Percentiles rank a stretch among this genome's conserved stretches.
These are phyloP conservation scores for Hermetia illucens DNA, from an alignment of 1,140 invertebrate genomes.

Conservation along the genomic window DNA sequence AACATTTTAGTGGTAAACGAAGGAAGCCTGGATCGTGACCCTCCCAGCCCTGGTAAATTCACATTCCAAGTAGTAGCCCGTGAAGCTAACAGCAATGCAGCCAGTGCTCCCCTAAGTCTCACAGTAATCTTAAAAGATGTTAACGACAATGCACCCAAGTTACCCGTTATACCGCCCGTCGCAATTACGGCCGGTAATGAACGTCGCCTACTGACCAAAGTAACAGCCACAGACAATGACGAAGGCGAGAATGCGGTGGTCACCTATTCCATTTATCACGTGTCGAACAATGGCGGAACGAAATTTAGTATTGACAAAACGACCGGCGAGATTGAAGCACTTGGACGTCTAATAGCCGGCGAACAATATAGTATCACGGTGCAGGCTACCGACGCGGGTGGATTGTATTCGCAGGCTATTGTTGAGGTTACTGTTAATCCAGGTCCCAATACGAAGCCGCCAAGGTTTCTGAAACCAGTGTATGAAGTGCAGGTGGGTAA, in stretches of 20 bases:
- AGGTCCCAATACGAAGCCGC: conserved; percentile 72
- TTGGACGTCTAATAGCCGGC: conserved; percentile 63
- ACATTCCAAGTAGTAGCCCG: conserved; percentile 65
- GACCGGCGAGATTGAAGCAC: conserved; percentile 61
- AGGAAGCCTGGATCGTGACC: conserved; percentile 72
- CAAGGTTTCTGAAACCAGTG: conserved; percentile 59
- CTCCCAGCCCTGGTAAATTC: conserved; percentile 69
- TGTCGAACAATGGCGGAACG: conserved; percentile 73
- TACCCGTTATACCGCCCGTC: conserved; percentile 60
- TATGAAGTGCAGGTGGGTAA: conserved; percentile 77
- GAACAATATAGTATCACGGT: conserved; percentile 81
- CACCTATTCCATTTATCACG: conserved; percentile 72
- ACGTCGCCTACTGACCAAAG: conserved; percentile 58
- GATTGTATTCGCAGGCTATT: conserved; percentile 62
- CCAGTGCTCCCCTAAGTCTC: conserved; percentile 64
- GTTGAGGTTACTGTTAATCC: conserved; percentile 67
- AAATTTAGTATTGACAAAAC: conserved; percentile 74
- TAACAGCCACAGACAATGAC: conserved; percentile 72
- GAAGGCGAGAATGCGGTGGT: conserved; percentile 68
- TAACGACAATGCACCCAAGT: conserved; percentile 69
- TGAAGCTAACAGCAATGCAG: conserved; percentile 59
- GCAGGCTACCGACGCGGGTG: conserved; percentile 57
- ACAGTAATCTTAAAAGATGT: conserved; percentile 65
- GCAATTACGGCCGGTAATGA: conserved; percentile 68
- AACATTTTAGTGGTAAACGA: conserved; percentile 65